Evolutionary conservation across 1,140 invertebrate genomes (phyloP).

Genomic region (Drosophila insularis): DNA sequence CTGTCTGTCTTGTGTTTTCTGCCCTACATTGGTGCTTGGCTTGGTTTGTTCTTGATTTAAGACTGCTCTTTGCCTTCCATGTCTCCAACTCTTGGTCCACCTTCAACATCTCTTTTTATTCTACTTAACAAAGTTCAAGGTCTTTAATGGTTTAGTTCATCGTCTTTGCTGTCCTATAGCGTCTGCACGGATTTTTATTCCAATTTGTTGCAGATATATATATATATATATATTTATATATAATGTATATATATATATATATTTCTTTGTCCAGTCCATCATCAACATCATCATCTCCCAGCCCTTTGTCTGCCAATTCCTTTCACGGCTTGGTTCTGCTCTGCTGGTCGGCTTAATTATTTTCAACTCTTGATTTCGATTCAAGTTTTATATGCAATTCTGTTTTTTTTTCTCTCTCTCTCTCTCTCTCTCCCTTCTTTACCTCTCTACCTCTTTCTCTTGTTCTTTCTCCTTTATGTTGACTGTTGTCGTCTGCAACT

Average conservation of each 20-base stretch:
- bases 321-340: slow-evolving; percentile 57
- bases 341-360: slow-evolving; percentile 67
- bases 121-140: slow-evolving; percentile 66
- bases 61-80: slow-evolving; percentile 42
- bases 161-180: slow-evolving; percentile 14
- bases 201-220: slow-evolving; percentile 32
- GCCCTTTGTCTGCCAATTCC: slow-evolving; percentile 52
- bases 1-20: slow-evolving; percentile 26
- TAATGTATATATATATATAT: slow-evolving; percentile 11
- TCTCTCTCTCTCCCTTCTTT: slow-evolving; percentile 20
- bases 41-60: slow-evolving; percentile 42
- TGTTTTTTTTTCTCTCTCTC: background rate
- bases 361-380: slow-evolving; percentile 58
- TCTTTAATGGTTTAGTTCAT: slow-evolving; percentile 48
- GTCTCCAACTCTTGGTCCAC: slow-evolving; percentile 1
- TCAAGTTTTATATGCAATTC: slow-evolving; percentile 46
- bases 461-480: slow-evolving; percentile 26
- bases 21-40: slow-evolving; percentile 54
- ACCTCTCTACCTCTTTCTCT: background rate
- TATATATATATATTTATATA: background rate
- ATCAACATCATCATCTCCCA: slow-evolving; percentile 3
- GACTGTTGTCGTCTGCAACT: slow-evolving; percentile 30
- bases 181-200: slow-evolving; percentile 49
- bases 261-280: slow-evolving; percentile 29
- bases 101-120: slow-evolving; percentile 14